Base-by-base conservation (phyloP, 2,888 invertebrate species). In the Caenorhabditis sulstoni region DNA sequence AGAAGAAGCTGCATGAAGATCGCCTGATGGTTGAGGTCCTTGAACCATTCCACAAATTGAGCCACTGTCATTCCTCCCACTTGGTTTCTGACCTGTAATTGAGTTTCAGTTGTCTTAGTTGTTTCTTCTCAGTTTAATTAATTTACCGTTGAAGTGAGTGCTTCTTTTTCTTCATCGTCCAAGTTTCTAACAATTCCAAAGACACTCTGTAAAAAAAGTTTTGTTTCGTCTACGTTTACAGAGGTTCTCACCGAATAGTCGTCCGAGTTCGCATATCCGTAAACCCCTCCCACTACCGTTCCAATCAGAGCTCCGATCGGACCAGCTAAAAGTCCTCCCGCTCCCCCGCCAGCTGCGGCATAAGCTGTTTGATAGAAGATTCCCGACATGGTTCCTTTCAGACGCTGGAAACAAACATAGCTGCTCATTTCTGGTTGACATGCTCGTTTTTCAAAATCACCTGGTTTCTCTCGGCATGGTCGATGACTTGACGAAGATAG, bases 231-330 rank as follows among this genome's bases (percentile, higher is more conserved):
- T n/a, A n/a, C n/a, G n/a, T n/a, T n/a, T n/a, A 20, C 9, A 39
- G 20, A 8, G 23, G 23, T 5, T 47, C 50, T 37, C 9, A 78
- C 78, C 22, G 61, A 50, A 49, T 78, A 78, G 29, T 78, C 67
- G 0, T 66, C 55, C 0, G 78, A 71, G 22, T 67, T 73, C 3
- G 57, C 52, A n/a, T 78, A 78, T 22, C 78, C 78, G 23, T 64
- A 55, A 57, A 78, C 61, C 3, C 66, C 78, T 50, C 78, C 78
- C 11, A 39, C 66, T 44, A 78, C 61, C 12, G 78, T 67, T 14
- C 78, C 78, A 3, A 78, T 35, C 73, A 78, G 29, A 23, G 78
- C 78, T 16, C 71, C 78, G 22, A 78, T 45, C 20, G 78, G 78
- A 55, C 78, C 78, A n/a, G 37, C 71, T 1, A 73, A 12, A 16